phyloP scores from a whole-genome alignment of 2,113 vertebrate species.

The Eidolon helvum region DNA sequence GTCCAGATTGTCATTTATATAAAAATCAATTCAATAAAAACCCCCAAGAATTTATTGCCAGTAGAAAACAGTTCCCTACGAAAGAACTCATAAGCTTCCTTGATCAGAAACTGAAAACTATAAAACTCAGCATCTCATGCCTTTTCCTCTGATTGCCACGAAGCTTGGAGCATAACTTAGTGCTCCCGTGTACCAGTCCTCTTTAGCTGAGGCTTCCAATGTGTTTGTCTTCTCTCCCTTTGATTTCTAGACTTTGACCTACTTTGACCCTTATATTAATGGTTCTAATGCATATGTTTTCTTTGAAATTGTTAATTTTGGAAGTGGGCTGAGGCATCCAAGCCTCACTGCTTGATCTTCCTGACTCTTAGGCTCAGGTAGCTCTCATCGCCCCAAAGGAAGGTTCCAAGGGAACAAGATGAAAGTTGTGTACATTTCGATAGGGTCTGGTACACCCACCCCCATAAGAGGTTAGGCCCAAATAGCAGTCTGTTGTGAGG shows the following conservation, averaged over 20 bases:
- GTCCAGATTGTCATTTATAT: constrained; percentile 36
- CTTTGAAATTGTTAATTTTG: not conserved
- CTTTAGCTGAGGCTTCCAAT: not conserved
- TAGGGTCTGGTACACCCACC: not conserved
- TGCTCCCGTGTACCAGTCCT: not conserved
- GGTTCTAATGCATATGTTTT: not conserved
- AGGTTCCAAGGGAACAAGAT: not conserved
- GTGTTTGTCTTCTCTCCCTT: not conserved
- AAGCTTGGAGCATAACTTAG: not conserved
- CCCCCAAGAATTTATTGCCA: constrained; percentile 21
- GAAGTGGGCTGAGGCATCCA: not conserved
- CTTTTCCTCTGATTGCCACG: not conserved
- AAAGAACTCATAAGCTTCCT: not conserved
- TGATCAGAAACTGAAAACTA: not conserved
- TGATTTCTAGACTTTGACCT: not conserved
- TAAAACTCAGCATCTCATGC: not conserved
- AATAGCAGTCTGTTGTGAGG: not conserved
- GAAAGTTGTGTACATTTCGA: not conserved
- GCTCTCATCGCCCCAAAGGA: not conserved
- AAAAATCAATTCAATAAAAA: constrained; percentile 27
- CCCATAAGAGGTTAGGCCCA: not conserved
- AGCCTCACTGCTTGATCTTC: not conserved
- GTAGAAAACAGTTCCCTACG: not conserved
- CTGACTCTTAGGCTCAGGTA: not conserved
- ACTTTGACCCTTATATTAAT: not conserved